Evolutionary conservation across 2,888 invertebrate genomes (phyloP).

Genomic region (Mythimna albipuncta): DNA sequence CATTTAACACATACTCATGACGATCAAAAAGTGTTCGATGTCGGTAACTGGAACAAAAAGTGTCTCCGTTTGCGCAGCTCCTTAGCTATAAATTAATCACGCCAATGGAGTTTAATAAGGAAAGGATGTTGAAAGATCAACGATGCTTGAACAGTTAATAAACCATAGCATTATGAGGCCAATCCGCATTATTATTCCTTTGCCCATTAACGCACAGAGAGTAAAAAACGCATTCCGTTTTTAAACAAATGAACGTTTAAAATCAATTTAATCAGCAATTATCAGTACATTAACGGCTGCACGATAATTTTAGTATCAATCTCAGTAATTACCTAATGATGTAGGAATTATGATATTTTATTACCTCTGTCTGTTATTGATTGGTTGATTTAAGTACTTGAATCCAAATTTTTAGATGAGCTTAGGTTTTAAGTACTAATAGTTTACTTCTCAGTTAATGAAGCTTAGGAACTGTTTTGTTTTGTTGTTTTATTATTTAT

Average conservation of each 20-base stretch:
- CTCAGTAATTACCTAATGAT: constrained; percentile 31
- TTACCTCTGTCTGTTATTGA: background rate
- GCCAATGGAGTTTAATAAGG: constrained; percentile 16
- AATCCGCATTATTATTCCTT: constrained; percentile 10
- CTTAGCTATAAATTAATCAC: constrained; percentile 3
- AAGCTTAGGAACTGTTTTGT: background rate
- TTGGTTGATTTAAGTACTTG: constrained; percentile 11
- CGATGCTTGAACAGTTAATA: constrained; percentile 31
- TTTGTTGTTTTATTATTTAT: too few species aligned
- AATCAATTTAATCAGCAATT: constrained; percentile 43
- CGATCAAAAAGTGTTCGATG: too few species aligned
- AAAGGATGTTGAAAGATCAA: constrained; percentile 32
- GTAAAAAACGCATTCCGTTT: constrained; percentile 34
- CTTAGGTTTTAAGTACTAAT: background rate
- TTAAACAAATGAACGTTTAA: constrained; percentile 39
- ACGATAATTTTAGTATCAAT: constrained; percentile 45
- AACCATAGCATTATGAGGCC: constrained; percentile 7
- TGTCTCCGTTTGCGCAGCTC: too few species aligned
- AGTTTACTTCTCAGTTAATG: background rate
- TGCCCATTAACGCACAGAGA: constrained; percentile 1
- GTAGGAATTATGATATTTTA: constrained; percentile 20
- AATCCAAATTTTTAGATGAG: background rate
- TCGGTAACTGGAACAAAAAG: too few species aligned
- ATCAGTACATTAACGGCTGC: constrained; percentile 20
- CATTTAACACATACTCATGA: too few species aligned